Conservation (phyloP, 2,888 invertebrate genomes). For the Xylota sylvarum region DNA sequence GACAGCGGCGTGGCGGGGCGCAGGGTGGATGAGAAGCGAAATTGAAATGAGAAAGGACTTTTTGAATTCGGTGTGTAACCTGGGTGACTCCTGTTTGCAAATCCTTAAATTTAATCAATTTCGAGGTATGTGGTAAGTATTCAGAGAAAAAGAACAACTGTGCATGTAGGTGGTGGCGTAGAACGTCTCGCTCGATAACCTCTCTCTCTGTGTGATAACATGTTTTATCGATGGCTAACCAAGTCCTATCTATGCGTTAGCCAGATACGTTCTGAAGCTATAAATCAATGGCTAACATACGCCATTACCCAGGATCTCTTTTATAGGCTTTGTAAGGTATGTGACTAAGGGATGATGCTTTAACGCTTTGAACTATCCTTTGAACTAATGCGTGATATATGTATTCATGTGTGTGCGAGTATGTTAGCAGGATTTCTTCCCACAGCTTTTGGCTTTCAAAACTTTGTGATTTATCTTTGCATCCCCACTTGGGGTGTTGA, state of each 20-base stretch:
- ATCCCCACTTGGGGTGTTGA: conserved; percentile 15
- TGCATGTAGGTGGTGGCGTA: neutral
- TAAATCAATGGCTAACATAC: conserved; percentile 53
- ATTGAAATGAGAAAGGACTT: conserved; percentile 48
- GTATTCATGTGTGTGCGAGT: conserved; percentile 3
- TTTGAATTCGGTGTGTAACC: conserved; percentile 38
- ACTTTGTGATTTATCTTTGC: conserved; percentile 34
- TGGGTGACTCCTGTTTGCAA: conserved; percentile 24
- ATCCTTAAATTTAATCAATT: conserved; percentile 56
- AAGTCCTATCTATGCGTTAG: conserved; percentile 43
- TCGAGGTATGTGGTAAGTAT: conserved; percentile 5
- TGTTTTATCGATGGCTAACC: conserved; percentile 59
- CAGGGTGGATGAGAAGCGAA: conserved; percentile 5
- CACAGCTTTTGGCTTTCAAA: conserved; percentile 30
- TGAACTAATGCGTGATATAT: conserved; percentile 52
- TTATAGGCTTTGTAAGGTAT: conserved; percentile 24
- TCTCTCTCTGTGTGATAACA: conserved; percentile 39
- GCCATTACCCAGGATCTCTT: conserved; percentile 15
- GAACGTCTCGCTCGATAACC: conserved; percentile 10
- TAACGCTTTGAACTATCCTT: conserved; percentile 41
- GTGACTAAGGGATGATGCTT: conserved; percentile 31
- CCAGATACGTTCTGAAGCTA: conserved; percentile 49
- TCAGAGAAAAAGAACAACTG: neutral
- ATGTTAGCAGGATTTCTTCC: conserved; percentile 30
- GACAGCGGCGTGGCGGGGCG: neutral